Conservation (phyloP, 2,797 vertebrate species). For the Muraenolepis orangiensis region DNA sequence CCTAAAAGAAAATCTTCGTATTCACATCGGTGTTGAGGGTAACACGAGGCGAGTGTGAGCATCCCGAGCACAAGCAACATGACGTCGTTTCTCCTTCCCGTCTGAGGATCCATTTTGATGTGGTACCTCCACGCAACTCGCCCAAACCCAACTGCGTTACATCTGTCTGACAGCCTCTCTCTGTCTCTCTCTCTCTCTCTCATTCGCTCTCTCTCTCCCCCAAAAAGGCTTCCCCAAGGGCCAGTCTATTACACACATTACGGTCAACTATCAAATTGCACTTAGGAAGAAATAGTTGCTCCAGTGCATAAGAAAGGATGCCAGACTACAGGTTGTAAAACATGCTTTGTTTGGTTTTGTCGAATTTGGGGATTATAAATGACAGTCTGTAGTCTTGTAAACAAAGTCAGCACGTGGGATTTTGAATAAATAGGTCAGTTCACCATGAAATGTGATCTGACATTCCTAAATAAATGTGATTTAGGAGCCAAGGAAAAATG, state of each 20-base stretch:
- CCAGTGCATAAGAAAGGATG: constrained; percentile 19
- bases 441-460: neutral
- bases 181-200: too few relatives aligned
- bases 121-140: constrained; percentile 50
- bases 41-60: constrained; percentile 39
- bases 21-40: constrained; percentile 65
- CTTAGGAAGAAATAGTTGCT: constrained; percentile 23
- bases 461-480: too few relatives aligned
- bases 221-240: constrained; percentile 19
- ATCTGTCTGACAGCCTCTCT: constrained; percentile 28
- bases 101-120: constrained; percentile 51
- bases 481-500: neutral
- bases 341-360: neutral
- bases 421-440: neutral
- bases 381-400: neutral
- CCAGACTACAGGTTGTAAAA: neutral
- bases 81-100: constrained; percentile 38
- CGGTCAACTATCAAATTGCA: constrained; percentile 66
- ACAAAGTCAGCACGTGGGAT: neutral
- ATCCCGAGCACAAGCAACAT: constrained; percentile 62
- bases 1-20: constrained; percentile 69
- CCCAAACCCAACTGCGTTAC: constrained; percentile 10
- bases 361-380: neutral
- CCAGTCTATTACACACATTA: constrained; percentile 60
- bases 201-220: neutral